These are phyloP conservation scores for Hydrochoerus hydrochaeris DNA, from an alignment of 2,113 vertebrate genomes.

Conservation along the genomic window DNA sequence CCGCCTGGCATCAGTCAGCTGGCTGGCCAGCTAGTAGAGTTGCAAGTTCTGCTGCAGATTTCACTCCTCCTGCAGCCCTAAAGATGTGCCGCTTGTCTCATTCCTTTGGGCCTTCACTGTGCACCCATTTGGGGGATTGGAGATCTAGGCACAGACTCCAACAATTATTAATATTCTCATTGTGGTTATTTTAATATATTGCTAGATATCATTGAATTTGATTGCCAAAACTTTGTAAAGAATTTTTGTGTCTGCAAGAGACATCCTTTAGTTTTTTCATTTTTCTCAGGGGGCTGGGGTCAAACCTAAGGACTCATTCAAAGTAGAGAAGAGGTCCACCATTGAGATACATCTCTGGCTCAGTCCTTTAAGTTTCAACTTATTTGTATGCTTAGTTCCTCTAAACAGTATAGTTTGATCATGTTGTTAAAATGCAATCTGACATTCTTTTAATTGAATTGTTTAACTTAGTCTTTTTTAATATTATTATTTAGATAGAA, in stretches of 20 bases:
- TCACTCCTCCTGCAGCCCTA: no score
- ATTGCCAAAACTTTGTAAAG: background rate
- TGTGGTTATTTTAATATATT: background rate
- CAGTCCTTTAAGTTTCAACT: slow-evolving; percentile 14
- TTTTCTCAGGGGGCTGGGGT: background rate
- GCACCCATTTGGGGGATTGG: no score
- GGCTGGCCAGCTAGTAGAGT: no score
- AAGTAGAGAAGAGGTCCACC: background rate
- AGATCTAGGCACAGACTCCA: no score
- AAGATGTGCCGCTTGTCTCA: no score
- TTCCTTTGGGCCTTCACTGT: no score
- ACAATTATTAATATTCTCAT: background rate
- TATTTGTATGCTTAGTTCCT: background rate
- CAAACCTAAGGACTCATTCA: background rate
- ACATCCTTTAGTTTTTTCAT: background rate
- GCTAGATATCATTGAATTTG: background rate
- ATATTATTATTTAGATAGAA: background rate
- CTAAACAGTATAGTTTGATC: background rate
- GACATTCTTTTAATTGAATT: background rate
- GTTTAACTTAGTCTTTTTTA: slow-evolving; percentile 7
- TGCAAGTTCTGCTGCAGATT: no score
- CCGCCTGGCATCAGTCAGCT: no score
- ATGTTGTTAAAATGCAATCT: background rate
- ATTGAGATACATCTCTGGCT: background rate
- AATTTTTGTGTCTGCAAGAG: background rate